Evolutionary conservation across 23 tunicate species (phyloP).

Genomic region (Styela clava): DNA sequence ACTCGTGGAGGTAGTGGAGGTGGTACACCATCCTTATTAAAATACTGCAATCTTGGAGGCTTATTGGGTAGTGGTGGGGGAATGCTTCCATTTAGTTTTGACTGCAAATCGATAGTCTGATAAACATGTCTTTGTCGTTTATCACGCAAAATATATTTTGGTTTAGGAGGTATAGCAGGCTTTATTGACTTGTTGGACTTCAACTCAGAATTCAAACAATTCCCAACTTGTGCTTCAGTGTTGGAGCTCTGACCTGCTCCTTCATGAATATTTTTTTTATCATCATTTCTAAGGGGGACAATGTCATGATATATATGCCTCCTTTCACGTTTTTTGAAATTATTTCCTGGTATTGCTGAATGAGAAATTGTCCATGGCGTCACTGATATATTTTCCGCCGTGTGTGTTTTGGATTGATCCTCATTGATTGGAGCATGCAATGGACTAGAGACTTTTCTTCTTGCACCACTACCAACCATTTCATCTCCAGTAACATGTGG

Average conservation of each 20-base stretch:
- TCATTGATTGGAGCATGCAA: not conserved
- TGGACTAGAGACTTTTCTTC: not conserved
- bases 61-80: constrained; percentile 71
- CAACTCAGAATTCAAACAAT: not conserved
- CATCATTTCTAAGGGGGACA: not conserved
- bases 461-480: not conserved
- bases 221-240: not conserved
- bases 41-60: constrained; percentile 50
- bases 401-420: not conserved
- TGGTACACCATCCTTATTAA: constrained; percentile 24
- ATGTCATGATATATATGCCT: constrained; percentile 32
- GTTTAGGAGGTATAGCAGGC: constrained; percentile 35
- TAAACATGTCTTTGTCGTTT: constrained; percentile 37
- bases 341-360: not conserved
- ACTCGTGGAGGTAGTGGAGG: constrained; percentile 60
- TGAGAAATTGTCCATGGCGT: not conserved
- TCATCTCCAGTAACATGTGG: not conserved
- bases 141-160: constrained; percentile 34
- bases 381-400: not conserved
- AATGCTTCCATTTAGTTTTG: not conserved
- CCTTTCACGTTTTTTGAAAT: not conserved
- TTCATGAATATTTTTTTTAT: not conserved
- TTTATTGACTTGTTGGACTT: not conserved
- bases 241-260: not conserved
- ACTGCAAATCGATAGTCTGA: constrained; percentile 30